Evolutionary conservation across 2,888 invertebrate species (phyloP).

Genomic region (Phengaris alcon): DNA sequence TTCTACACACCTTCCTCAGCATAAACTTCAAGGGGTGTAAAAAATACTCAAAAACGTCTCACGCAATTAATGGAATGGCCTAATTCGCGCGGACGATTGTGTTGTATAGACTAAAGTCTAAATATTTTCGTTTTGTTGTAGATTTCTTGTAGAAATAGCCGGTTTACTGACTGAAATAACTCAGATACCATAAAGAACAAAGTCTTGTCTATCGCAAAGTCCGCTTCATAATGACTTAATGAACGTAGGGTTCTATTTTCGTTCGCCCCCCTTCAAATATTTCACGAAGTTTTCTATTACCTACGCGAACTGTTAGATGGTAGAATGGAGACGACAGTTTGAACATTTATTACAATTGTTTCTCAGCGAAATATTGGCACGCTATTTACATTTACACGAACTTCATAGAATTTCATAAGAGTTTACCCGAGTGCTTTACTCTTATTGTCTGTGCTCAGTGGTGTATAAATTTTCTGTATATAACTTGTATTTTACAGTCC

Average conservation of each 20-base stretch:
- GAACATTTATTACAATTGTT: constrained; percentile 27
- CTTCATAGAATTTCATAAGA: constrained; percentile 11
- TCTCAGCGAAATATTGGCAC: constrained; percentile 20
- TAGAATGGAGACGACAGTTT: not conserved
- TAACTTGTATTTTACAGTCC: not conserved
- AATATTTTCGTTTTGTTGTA: not conserved
- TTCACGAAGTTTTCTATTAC: constrained; percentile 11
- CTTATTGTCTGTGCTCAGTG: constrained; percentile 7
- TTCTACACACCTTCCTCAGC: no score
- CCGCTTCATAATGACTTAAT: not conserved
- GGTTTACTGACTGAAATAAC: no score
- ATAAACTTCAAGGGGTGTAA: no score
- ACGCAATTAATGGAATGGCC: no score
- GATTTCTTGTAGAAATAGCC: no score
- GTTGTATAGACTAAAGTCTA: no score
- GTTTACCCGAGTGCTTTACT: constrained; percentile 10
- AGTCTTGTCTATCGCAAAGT: not conserved
- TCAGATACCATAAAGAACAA: not conserved
- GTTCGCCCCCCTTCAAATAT: not conserved
- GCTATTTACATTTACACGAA: no score
- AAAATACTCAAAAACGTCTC: no score
- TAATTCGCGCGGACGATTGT: no score
- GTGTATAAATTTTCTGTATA: not conserved
- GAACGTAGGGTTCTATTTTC: constrained; percentile 5
- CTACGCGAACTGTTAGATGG: not conserved